Percentiles rank a stretch among this genome's conserved stretches.
phyloP scores from a whole-genome alignment of 2,888 invertebrate species.

The Macaria notata region DNA sequence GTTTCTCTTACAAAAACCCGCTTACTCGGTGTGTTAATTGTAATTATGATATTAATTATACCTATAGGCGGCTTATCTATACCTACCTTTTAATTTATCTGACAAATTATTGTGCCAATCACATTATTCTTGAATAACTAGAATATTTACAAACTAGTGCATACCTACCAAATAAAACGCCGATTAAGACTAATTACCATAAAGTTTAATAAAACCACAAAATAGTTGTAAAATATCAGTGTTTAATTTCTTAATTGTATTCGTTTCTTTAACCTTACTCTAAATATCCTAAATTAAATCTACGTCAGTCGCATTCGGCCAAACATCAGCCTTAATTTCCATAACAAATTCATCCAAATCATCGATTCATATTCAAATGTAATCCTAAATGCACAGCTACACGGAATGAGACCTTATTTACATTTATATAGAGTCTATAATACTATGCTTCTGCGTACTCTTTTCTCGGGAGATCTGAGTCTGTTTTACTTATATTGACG shows the following conservation, averaged over 20 bases:
- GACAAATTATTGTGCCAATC: too few relatives aligned
- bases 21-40: too few relatives aligned
- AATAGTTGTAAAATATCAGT: constrained; percentile 36
- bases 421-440: constrained; percentile 30
- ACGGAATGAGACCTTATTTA: constrained; percentile 45
- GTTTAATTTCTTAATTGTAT: constrained; percentile 32
- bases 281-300: constrained; percentile 44
- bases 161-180: too few relatives aligned
- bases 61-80: too few relatives aligned
- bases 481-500: constrained; percentile 71
- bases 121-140: not conserved
- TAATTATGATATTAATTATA: too few relatives aligned
- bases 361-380: constrained; percentile 13
- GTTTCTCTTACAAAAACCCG: too few relatives aligned
- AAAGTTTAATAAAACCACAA: constrained; percentile 29
- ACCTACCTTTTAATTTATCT: too few relatives aligned
- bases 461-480: constrained; percentile 50
- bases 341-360: constrained; percentile 17
- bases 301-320: constrained; percentile 69
- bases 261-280: constrained; percentile 21
- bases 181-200: not conserved
- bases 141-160: too few relatives aligned
- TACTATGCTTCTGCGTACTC: constrained; percentile 52
- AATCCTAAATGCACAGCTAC: constrained; percentile 48
- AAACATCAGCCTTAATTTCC: constrained; percentile 21